Base-by-base conservation (phyloP, 2,113 vertebrate species). In the Caranx melampygus region DNA sequence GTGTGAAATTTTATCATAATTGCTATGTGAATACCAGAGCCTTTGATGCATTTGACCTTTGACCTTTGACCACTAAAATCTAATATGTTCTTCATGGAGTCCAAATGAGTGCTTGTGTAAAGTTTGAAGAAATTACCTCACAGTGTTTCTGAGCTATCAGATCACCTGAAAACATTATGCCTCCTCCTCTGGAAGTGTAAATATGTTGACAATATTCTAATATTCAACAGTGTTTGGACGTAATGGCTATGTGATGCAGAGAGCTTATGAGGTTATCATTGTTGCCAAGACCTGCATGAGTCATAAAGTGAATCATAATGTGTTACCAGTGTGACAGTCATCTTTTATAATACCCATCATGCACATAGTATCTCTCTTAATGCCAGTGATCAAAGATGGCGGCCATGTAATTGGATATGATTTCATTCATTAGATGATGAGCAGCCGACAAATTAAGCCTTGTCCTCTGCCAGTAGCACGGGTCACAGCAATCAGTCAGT, bases 391-490 rank as follows among this genome's bases (percentile, higher is more conserved):
- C 73, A 88, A 89, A 87, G 82, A 85, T 82, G 89, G 89, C 81
- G 72, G 88, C 63, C 55, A 42, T 91, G 87, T 92, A 92, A 92
- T 93, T 87, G 87, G 90, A 90, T 90, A 77, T 89, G 87, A 92
- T 91, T 91, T 75, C 37, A 72, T 84, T 92, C 84, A 92, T 93
- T 91, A 87, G 67, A 60, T 78, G 85, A 91, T 81, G 88, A 84
- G 78, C 84, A 67, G 69, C 78, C 77, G 62, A 89, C 88, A 90
- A 90, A 91, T 89, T 86, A 85, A 68, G 82, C 62, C 90, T 90
- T 88, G 91, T 92, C 90, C 89, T 91, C 84, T 89, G 88, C 76
- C 86, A 76, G 68, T 61, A 45, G 69, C 8, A 11, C 15, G 42
- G 87, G 87, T 90, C 90, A 89, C 81, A 81, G 80, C 71, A 71